Evolutionary conservation across 2,888 invertebrate genomes (phyloP), one percentile per base, ranked within the genome.

Genomic region (Callyntrura guangdongensis): DNA sequence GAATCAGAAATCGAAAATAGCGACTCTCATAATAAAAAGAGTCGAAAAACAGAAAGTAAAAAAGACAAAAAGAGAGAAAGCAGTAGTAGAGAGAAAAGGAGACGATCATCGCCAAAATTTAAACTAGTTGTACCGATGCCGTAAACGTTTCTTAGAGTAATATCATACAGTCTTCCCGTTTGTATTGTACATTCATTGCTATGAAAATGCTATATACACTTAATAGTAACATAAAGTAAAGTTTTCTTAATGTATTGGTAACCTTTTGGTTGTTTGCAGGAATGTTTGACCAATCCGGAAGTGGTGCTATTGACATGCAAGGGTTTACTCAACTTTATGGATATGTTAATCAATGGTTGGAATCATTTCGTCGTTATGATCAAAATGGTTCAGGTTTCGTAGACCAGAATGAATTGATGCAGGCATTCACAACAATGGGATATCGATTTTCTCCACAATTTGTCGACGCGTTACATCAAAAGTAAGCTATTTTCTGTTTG

Each of bases 341-440:
- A 87, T 98, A 98, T 94, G 97, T 98, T 53, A 98, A 98, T 95
- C 97, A 98, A 93, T 98, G 98, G 98, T 95, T 98, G 81, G 96
- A 96, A 11, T 97, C 98, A 0, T 98, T 98, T 95, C 97, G 97
- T 94, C 97, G 97, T 0, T 98, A 97, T 94, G 98, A 98, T 95
- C 95, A 96, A n/a, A 98, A 98, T 94, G 96, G 97, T 92, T 98
- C 98, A 8, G 98, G 98, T 0, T 96, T 96, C 93, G 98, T 98
- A 93, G 98, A 98, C 93, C 97, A 97, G 94, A 95, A 95, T 81
- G 98, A 98, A 95, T 95, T 98, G 25, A 95, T 95, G 17, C 96
- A 97, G 96, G 98, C 98, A 4, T 96, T 98, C 81, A 95, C 96
- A 49, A 97, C 98, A 95, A 98, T 98, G 98, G 98, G 98, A 53